phyloP scores from a whole-genome alignment of 2,113 vertebrate species.

The Cynocephalus volans region DNA sequence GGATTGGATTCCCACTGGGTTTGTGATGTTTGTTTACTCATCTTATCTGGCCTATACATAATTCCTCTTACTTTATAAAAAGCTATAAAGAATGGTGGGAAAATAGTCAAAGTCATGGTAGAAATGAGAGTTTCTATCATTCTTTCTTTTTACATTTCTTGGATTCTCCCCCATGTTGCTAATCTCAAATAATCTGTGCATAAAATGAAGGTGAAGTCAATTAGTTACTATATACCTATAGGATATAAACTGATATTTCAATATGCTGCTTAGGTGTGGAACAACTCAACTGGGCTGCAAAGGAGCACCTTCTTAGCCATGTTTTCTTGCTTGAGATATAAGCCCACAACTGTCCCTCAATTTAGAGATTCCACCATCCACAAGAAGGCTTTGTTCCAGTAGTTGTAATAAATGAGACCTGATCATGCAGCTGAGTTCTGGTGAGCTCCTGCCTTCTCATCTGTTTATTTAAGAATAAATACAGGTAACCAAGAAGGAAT shows the following conservation, averaged over 20 bases:
- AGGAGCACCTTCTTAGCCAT: not conserved
- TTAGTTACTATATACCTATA: not conserved
- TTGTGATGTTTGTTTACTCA: conserved; percentile 9
- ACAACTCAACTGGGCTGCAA: not conserved
- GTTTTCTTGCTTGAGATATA: not conserved
- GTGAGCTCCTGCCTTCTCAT: not conserved
- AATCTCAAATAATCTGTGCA: conserved; percentile 26
- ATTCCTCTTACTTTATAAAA: not conserved
- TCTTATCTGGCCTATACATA: not conserved
- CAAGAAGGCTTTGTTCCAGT: not conserved
- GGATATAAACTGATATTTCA: not conserved
- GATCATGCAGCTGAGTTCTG: not conserved
- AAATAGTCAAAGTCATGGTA: conserved; percentile 20
- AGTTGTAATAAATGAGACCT: not conserved
- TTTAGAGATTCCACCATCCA: not conserved
- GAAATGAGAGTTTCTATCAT: not conserved
- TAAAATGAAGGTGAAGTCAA: not conserved
- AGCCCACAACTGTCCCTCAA: not conserved
- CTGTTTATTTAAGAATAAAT: not conserved
- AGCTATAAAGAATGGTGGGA: not conserved
- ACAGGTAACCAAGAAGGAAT: not conserved
- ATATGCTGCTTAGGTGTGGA: not conserved
- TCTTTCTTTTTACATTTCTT: not conserved
- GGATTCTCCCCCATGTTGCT: not conserved
- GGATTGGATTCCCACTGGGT: not conserved